A percentile compares a stretch with the other conserved stretches of the same genome.
Evolutionary conservation across 2,888 invertebrate species (phyloP).

Genomic region (Calephelis perditalis): DNA sequence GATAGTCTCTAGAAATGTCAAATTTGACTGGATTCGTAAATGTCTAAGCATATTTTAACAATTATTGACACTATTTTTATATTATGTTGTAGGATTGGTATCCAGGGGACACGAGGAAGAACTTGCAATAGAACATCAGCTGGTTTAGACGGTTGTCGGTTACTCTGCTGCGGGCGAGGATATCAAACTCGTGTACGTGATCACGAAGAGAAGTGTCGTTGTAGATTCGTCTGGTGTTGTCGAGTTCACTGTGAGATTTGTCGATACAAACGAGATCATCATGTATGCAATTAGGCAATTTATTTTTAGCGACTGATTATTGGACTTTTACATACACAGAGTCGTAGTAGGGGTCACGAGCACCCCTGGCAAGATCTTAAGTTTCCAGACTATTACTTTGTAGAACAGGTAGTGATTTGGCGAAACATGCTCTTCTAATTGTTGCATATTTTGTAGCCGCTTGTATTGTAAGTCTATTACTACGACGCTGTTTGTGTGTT

Average conservation of each 20-base stretch:
- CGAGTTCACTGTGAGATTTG: slow-evolving; percentile 91
- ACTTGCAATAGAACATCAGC: slow-evolving; percentile 90
- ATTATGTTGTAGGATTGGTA: slow-evolving; percentile 81
- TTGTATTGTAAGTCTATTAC: too few species aligned
- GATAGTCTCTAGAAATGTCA: too few species aligned
- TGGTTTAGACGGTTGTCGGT: slow-evolving; percentile 90
- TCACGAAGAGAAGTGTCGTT: slow-evolving; percentile 92
- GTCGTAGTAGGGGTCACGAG: too few species aligned
- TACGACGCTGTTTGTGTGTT: too few species aligned
- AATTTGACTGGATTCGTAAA: too few species aligned
- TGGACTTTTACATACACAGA: not conserved
- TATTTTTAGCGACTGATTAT: slow-evolving; percentile 6
- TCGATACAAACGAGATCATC: slow-evolving; percentile 87
- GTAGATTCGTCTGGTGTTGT: slow-evolving; percentile 95
- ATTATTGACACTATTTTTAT: not conserved
- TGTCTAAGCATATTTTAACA: too few species aligned
- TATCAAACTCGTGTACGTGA: slow-evolving; percentile 90
- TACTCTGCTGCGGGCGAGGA: slow-evolving; percentile 93
- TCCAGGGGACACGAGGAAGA: slow-evolving; percentile 89
- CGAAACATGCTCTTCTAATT: too few species aligned
- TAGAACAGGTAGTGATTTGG: too few species aligned
- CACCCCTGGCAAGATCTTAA: too few species aligned
- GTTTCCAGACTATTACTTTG: too few species aligned
- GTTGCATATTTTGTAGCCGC: too few species aligned
- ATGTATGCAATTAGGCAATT: slow-evolving; percentile 87